Base-by-base conservation (phyloP, 1,140 invertebrate genomes). In the Dendrolimus kikuchii region DNA sequence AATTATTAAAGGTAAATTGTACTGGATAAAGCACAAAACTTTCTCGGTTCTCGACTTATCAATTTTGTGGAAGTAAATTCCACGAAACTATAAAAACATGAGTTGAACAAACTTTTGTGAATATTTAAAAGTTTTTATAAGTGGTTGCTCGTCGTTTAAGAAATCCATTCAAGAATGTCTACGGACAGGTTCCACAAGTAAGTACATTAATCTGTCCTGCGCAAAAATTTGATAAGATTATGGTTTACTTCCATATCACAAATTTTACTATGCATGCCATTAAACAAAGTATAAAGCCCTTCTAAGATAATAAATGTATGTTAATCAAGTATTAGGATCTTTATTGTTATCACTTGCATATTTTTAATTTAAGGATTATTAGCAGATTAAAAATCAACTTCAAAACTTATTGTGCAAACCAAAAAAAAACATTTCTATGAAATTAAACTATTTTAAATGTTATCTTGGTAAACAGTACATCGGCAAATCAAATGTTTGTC, bases 141-240 rank as follows among this genome's bases (percentile, higher is more conserved):
- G 23, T 50, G 52, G 46, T 63, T 64, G 59, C 41, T 45, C 54
- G 44, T 9, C 8, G 41, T 6, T 42, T 38, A 42, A 41, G 52
- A n/a, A 39, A 10, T 50, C 42, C 9, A 9, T 53, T 51, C 38
- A 54, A 75, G 75, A 67, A 86, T 86, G 82, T 77, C 77, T 46
- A 86, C 82, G 44, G 81, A 86, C 60, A 76, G 82, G 62, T 86
- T 86, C 66, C 82, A 86, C 57, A 86, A 86, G 82, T 86, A 74
- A 81, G 81, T 77, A 64, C 38, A 49, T 40, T 46, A 8, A 60
- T 44, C 46, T 63, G 45, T 10, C 37, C 7, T 59, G 40, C 55
- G 44, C 36, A 37, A 53, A 42, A 57, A 48, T 9, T 51, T 40
- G 59, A 62, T 66, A 66, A 66, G 57, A 58, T 64, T 48, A 38